Evolutionary conservation across 2,888 invertebrate genomes (phyloP).

Genomic region (Spilosoma lubricipeda): DNA sequence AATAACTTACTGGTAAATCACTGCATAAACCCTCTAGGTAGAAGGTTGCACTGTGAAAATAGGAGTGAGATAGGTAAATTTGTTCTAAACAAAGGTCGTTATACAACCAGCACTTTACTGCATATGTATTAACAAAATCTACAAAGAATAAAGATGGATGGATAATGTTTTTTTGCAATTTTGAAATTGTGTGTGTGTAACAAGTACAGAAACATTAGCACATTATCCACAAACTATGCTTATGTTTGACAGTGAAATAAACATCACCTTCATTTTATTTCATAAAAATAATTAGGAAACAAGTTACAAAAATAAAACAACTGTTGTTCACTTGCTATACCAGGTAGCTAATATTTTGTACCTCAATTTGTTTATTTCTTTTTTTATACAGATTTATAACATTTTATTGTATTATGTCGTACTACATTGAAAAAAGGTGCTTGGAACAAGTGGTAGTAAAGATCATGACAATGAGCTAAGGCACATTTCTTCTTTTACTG

Average conservation of each 20-base stretch:
- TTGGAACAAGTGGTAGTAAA: neutral
- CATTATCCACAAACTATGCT: too few species aligned
- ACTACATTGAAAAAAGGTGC: neutral
- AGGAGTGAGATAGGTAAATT: slow-evolving; percentile 11
- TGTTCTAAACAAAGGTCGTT: neutral
- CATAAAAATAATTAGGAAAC: neutral
- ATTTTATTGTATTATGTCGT: neutral
- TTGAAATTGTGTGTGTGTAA: neutral
- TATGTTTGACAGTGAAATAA: neutral
- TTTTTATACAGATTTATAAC: neutral
- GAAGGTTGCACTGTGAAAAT: slow-evolving; percentile 17
- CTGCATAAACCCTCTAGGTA: slow-evolving; percentile 13
- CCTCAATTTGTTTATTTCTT: neutral
- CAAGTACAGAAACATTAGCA: neutral
- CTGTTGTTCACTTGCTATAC: neutral
- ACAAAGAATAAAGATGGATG: neutral
- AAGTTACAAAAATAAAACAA: neutral
- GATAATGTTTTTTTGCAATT: too few species aligned
- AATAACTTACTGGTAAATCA: slow-evolving; percentile 13
- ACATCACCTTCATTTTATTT: neutral
- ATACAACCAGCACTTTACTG: slow-evolving; percentile 17
- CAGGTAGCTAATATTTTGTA: neutral
- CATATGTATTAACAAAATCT: neutral
- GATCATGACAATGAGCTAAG: too few species aligned
- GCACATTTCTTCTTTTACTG: too few species aligned